Evolutionary conservation across 2,113 vertebrate species (phyloP).

Genomic region (Prionailurus bengalensis): DNA sequence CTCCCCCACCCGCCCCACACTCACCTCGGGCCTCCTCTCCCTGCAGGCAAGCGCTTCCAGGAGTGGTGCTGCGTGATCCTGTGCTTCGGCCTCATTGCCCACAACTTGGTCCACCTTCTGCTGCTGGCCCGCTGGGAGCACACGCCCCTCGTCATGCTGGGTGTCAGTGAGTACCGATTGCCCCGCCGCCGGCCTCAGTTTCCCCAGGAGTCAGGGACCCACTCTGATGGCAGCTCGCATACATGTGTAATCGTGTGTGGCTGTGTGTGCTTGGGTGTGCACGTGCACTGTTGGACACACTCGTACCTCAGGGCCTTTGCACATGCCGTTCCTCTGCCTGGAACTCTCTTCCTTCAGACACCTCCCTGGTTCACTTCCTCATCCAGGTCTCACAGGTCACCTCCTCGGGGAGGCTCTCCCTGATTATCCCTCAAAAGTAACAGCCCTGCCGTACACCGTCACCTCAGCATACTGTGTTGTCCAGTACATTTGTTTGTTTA

Average conservation of each 20-base stretch:
- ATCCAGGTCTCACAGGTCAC: background rate
- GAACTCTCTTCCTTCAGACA: background rate
- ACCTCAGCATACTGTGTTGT: background rate
- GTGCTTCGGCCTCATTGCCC: constrained; percentile 96
- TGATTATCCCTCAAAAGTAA: background rate
- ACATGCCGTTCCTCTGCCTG: background rate
- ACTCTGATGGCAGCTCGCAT: background rate
- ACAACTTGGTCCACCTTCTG: constrained; percentile 95
- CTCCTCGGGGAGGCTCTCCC: background rate
- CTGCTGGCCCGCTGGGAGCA: constrained; percentile 94
- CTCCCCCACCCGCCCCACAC: fast-evolving
- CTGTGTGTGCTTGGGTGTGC: background rate
- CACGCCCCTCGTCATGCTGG: constrained; percentile 90
- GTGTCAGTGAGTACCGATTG: constrained; percentile 90
- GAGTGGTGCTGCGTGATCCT: constrained; percentile 96
- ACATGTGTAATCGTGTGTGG: background rate
- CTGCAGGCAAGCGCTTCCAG: constrained; percentile 95
- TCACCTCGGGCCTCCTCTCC: background rate
- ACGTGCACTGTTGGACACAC: fast-evolving
- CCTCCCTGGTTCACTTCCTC: background rate
- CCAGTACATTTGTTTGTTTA: background rate
- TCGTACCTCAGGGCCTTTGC: background rate
- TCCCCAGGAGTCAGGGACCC: background rate
- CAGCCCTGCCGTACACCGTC: fast-evolving
- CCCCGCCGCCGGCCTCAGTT: background rate